Evolutionary conservation across 2,113 vertebrate species (phyloP).

Genomic region (Cettia cetti): DNA sequence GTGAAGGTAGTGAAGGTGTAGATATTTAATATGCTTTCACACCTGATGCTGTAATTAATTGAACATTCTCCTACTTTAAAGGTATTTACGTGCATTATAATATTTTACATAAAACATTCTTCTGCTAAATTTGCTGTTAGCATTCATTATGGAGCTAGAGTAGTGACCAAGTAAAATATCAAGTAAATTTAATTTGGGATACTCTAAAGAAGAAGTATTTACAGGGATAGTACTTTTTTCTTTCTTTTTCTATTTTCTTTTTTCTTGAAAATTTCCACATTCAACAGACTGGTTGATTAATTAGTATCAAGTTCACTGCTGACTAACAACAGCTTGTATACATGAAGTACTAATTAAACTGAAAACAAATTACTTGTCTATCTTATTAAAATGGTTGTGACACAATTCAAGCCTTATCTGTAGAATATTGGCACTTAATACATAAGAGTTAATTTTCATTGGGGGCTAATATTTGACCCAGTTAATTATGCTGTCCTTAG

Average conservation of each 20-base stretch:
- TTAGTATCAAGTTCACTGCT: background rate
- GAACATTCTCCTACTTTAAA: background rate
- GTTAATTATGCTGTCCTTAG: background rate
- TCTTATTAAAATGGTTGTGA: background rate
- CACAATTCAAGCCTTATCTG: background rate
- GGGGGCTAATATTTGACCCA: background rate
- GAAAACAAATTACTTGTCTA: background rate
- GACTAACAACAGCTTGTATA: background rate
- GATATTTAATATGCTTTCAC: background rate
- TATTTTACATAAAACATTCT: background rate
- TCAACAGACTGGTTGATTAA: background rate
- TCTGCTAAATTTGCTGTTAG: background rate
- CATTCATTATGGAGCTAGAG: background rate
- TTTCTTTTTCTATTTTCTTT: background rate
- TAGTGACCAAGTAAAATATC: background rate
- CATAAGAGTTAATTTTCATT: background rate
- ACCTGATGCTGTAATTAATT: background rate
- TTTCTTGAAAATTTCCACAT: background rate
- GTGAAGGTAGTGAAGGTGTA: background rate
- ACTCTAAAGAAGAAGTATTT: background rate
- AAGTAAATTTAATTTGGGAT: background rate
- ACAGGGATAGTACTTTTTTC: rapidly evolving
- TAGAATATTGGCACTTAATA: background rate
- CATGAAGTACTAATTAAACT: background rate
- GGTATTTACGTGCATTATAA: background rate